Base-by-base conservation (phyloP, 2,113 vertebrate genomes). In the Xenus cinereus region DNA sequence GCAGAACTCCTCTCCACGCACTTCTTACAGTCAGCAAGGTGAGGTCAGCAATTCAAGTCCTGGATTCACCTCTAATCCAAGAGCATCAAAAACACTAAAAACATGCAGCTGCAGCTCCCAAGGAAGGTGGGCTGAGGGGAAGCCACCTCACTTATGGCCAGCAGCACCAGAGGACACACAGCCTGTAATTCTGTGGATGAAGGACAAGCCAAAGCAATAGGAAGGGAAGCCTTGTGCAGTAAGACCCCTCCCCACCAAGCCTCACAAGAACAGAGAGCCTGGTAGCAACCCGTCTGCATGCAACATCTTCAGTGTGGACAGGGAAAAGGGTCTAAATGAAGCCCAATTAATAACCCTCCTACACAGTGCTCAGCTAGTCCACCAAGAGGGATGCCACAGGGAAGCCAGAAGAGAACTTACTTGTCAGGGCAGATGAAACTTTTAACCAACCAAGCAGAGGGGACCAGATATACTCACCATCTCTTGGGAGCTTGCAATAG, bases 401-500 rank as follows among this genome's bases (percentile, higher is more conserved):
- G 60, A 95, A 90, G 37, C 14, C 77, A 84, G 48, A 64, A 64
- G 41, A 69, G 66, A 89, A 93, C 92, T 92, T 89, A 84, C 90
- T 87, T 86, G 51, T 68, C 12, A 60, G 41, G 35, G 28, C 28
- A 76, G 88, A 62, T 30, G 57, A 87, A 82, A 87, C 41, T 79
- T 91, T 62, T 68, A 87, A 84, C 5, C 0, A 0, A 71, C 4
- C 63, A 74, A 74, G 39, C 18, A 48, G 45, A 46, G 14, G 23
- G 37, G 17, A 84, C 12, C 69, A 73, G 76, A 84, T 11, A 82
- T 82, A 97, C 98, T 98, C 77, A 98, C 98, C 98, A 90, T 98
- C 98, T 94, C 97, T 97, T 68, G 98, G 96, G 16, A 98, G 97
- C 91, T 98, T 98, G 98, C 98, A 98, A 95, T 98, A 98, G 81